Percentiles rank a stretch among this genome's conserved stretches.
phyloP scores from a whole-genome alignment of 2,888 invertebrate genomes.

The Nomada hirtipes region DNA sequence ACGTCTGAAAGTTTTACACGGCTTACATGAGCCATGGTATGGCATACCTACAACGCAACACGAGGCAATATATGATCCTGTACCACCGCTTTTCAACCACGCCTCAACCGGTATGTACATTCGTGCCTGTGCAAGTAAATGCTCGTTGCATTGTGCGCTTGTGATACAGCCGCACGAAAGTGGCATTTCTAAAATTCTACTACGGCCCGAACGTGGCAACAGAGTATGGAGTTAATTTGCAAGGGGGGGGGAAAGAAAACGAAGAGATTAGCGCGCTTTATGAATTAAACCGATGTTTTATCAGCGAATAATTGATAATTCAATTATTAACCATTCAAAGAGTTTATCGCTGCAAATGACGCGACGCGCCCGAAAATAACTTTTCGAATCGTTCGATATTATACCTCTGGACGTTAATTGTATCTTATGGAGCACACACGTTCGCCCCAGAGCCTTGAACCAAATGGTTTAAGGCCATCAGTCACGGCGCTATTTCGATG shows the following conservation, averaged over 20 bases:
- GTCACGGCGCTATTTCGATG: background rate
- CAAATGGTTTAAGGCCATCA: background rate
- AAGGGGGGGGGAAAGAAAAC: no score
- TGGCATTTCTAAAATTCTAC: background rate
- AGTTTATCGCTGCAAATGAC: background rate
- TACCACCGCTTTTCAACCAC: slow-evolving; percentile 66
- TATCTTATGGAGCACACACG: no score
- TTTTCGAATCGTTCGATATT: background rate
- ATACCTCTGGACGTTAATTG: no score
- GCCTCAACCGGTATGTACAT: slow-evolving; percentile 54
- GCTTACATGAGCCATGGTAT: slow-evolving; percentile 64
- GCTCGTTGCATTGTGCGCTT: background rate
- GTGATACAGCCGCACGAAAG: background rate
- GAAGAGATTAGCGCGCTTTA: no score
- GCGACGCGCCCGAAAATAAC: background rate
- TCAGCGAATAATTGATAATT: background rate
- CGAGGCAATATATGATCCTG: slow-evolving; percentile 56
- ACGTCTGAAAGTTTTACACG: slow-evolving; percentile 72
- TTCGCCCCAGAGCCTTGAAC: slow-evolving; percentile 14
- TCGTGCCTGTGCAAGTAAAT: background rate
- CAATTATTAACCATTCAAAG: background rate
- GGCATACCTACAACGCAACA: slow-evolving; percentile 58
- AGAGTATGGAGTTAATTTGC: no score
- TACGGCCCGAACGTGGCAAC: background rate
- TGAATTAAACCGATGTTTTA: background rate